phyloP scores from a whole-genome alignment of 1,140 invertebrate species.

The Platorchestia sp. region DNA sequence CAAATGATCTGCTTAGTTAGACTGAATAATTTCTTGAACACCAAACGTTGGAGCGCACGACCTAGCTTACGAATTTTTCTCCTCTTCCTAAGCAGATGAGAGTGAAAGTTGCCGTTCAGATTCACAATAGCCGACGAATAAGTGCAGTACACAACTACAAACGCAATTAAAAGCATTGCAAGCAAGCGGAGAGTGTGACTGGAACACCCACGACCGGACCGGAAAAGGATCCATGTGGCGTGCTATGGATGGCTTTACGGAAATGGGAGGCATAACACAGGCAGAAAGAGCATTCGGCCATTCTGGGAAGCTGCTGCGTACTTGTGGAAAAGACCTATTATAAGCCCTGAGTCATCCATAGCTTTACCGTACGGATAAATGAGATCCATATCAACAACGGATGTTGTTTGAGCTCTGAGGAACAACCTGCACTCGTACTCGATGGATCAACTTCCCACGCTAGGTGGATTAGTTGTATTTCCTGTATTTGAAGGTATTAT shows the following conservation, averaged over 20 bases:
- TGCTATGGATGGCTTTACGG: slow-evolving; percentile 8
- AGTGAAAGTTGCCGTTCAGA: not conserved
- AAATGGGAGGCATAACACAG: not conserved
- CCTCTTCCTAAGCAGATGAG: not conserved
- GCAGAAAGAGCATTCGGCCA: not conserved
- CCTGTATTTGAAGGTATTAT: not conserved
- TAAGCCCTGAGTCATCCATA: not conserved
- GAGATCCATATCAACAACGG: not conserved
- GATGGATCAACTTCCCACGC: not conserved
- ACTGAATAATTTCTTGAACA: too few relatives aligned
- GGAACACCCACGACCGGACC: not conserved
- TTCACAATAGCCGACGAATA: not conserved
- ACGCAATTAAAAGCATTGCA: not conserved
- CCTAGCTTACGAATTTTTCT: not conserved
- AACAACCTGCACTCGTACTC: not conserved
- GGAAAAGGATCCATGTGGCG: not conserved
- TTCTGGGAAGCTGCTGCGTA: not conserved
- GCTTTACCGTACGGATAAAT: not conserved
- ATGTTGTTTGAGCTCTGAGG: not conserved
- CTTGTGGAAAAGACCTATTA: slow-evolving; percentile 21
- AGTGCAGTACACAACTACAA: not conserved
- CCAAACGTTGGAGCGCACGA: too few relatives aligned
- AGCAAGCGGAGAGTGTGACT: not conserved
- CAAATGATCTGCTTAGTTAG: too few relatives aligned
- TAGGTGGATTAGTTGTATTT: not conserved